Evolutionary conservation across 2,888 invertebrate species (phyloP).

Genomic region (Drosophila nigricruria): DNA sequence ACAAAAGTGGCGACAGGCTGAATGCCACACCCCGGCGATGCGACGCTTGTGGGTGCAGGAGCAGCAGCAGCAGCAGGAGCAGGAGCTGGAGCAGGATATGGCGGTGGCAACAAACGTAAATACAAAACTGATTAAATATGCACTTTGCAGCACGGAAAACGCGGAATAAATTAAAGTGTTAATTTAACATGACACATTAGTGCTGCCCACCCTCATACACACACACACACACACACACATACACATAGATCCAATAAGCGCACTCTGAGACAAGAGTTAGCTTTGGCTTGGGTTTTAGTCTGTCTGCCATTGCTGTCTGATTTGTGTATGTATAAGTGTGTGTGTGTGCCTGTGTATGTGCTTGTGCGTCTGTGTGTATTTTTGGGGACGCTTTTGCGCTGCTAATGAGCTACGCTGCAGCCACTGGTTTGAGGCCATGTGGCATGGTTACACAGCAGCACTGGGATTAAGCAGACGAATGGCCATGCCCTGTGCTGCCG

Average conservation of each 20-base stretch:
- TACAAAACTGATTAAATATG: slow-evolving; percentile 82
- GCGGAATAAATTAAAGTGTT: slow-evolving; percentile 83
- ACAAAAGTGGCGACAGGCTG: slow-evolving; percentile 30
- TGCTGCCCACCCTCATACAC: slow-evolving; percentile 53
- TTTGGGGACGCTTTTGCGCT: slow-evolving; percentile 46
- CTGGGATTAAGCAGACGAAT: slow-evolving; percentile 58
- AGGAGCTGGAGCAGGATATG: slow-evolving; percentile 17
- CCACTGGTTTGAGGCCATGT: slow-evolving; percentile 48
- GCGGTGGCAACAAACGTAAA: slow-evolving; percentile 62
- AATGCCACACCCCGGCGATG: slow-evolving; percentile 16
- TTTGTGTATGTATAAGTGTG: slow-evolving; percentile 31
- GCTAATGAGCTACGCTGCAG: slow-evolving; percentile 63
- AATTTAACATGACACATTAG: slow-evolving; percentile 83
- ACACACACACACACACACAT: slow-evolving; percentile 14
- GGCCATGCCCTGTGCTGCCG: slow-evolving; percentile 19
- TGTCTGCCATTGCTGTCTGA: slow-evolving; percentile 43
- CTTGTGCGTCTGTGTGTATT: slow-evolving; percentile 33
- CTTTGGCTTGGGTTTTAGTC: slow-evolving; percentile 56
- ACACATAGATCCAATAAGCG: slow-evolving; percentile 31
- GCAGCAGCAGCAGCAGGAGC: slow-evolving; percentile 1
- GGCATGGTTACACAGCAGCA: slow-evolving; percentile 48
- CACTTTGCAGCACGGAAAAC: slow-evolving; percentile 78
- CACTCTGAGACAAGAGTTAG: slow-evolving; percentile 54
- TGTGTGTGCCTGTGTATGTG: slow-evolving; percentile 15
- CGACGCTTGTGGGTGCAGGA: slow-evolving; percentile 5